Conservation (phyloP, 2,113 vertebrate species). For the Lepidothrix coronata region DNA sequence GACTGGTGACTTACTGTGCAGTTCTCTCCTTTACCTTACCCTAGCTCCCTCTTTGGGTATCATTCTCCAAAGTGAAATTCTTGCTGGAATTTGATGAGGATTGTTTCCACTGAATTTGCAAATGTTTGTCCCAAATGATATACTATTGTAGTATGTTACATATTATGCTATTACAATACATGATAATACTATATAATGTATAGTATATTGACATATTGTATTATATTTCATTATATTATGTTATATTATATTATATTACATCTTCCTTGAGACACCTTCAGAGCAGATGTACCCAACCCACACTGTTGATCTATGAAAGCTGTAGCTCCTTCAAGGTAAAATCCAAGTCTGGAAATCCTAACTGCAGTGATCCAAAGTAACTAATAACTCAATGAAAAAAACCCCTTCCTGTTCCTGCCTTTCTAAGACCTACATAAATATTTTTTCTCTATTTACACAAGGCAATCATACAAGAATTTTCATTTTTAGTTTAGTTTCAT, state of each 20-base stretch:
- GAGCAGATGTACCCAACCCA: neutral
- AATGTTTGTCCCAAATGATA: neutral
- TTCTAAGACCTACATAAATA: neutral
- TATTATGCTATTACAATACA: neutral
- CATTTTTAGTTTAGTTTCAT: neutral
- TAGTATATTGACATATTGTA: neutral
- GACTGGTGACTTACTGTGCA: neutral
- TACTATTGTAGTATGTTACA: neutral
- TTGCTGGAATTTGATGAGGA: neutral
- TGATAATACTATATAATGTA: neutral
- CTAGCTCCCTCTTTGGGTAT: neutral
- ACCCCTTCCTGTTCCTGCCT: fast-evolving
- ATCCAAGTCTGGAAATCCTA: neutral
- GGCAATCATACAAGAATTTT: neutral
- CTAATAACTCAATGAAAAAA: neutral
- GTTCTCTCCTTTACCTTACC: neutral
- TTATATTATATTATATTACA: neutral
- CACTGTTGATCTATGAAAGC: neutral
- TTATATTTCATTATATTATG: too few relatives aligned
- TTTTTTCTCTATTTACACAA: neutral
- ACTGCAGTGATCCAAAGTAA: neutral
- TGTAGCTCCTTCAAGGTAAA: neutral
- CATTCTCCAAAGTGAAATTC: neutral
- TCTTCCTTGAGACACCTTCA: neutral
- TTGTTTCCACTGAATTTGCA: neutral